Evolutionary conservation across 2,888 invertebrate genomes (phyloP).

Genomic region (Limnephilus lunatus): DNA sequence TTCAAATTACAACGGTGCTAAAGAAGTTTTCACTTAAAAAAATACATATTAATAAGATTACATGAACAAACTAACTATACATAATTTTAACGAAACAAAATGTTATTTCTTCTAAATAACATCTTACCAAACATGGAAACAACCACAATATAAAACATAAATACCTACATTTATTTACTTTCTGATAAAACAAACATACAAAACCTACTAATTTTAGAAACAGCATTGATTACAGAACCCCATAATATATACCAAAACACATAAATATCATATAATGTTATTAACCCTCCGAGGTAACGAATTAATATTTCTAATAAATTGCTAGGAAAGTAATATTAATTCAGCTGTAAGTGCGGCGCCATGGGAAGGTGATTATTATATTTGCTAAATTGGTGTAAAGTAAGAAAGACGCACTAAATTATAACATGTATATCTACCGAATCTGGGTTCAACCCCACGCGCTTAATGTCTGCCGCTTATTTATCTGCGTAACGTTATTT

Average conservation of each 20-base stretch:
- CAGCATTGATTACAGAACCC: neutral
- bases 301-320: neutral
- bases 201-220: neutral
- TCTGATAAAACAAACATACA: neutral
- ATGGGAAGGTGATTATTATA: neutral
- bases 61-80: too few relatives aligned
- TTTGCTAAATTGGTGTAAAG: neutral
- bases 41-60: too few relatives aligned
- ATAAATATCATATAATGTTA: neutral
- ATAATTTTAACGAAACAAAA: too few relatives aligned
- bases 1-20: too few relatives aligned
- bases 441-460: neutral
- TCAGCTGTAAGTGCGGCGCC: neutral
- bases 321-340: neutral
- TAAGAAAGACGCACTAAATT: neutral
- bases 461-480: neutral
- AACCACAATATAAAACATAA: neutral
- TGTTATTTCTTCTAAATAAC: too few relatives aligned
- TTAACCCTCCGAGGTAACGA: neutral
- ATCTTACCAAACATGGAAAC: too few relatives aligned
- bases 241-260: neutral
- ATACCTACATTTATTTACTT: neutral
- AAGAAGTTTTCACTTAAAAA: too few relatives aligned
- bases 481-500: neutral
- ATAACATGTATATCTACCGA: neutral